Percentiles rank a stretch among this genome's conserved stretches.
These are phyloP conservation scores for Hoplodrina ambigua DNA, from an alignment of 2,888 invertebrate genomes.

Conservation along the genomic window DNA sequence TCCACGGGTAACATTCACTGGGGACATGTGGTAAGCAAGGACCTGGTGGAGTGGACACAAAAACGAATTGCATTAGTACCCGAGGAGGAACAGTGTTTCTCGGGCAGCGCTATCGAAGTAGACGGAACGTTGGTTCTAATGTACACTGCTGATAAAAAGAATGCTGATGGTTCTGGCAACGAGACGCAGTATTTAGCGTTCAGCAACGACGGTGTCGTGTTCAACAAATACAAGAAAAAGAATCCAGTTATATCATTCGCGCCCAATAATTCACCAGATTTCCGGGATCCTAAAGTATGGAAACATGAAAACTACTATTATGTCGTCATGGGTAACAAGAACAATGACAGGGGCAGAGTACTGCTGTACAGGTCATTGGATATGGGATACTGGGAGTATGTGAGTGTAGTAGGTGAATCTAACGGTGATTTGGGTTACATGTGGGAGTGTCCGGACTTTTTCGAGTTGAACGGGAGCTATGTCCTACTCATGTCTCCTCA, in stretches of 20 bases:
- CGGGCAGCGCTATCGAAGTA: slow-evolving; percentile 84
- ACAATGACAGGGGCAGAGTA: slow-evolving; percentile 76
- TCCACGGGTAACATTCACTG: slow-evolving; percentile 87
- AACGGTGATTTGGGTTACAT: slow-evolving; percentile 80
- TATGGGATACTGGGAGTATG: slow-evolving; percentile 80
- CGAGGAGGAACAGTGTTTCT: slow-evolving; percentile 82
- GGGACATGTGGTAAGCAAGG: slow-evolving; percentile 86
- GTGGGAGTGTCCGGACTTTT: slow-evolving; percentile 90
- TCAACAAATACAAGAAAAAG: slow-evolving; percentile 80
- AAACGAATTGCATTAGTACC: slow-evolving; percentile 86
- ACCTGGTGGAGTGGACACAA: slow-evolving; percentile 87
- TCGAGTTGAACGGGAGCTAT: slow-evolving; percentile 82
- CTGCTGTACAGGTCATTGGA: slow-evolving; percentile 83
- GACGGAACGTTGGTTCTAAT: slow-evolving; percentile 80
- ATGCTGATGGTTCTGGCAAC: not conserved
- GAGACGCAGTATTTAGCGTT: slow-evolving; percentile 82
- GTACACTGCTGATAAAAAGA: slow-evolving; percentile 76
- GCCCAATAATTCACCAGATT: slow-evolving; percentile 80
- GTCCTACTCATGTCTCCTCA: slow-evolving; percentile 86
- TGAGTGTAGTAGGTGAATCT: slow-evolving; percentile 79
- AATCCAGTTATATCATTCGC: slow-evolving; percentile 81
- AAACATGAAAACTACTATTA: slow-evolving; percentile 81
- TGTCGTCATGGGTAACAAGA: slow-evolving; percentile 82
- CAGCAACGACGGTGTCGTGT: slow-evolving; percentile 81
- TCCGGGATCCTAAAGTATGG: slow-evolving; percentile 88